phyloP scores from a whole-genome alignment of 2,113 vertebrate species.

The Typhlomys cinereus region DNA sequence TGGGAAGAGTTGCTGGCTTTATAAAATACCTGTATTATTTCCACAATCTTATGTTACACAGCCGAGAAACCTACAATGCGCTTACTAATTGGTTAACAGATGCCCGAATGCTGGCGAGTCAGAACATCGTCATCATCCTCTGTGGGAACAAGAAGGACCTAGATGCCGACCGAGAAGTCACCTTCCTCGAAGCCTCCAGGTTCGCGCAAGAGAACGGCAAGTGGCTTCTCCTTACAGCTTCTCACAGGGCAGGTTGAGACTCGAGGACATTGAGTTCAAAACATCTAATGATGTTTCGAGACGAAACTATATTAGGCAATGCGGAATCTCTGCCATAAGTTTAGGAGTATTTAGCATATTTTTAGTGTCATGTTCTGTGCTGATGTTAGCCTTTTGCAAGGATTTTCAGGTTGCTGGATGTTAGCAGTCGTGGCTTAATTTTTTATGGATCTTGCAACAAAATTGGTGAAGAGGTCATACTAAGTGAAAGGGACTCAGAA shows the following conservation, averaged over 20 bases:
- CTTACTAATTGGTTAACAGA: conserved; percentile 90
- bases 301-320: neutral
- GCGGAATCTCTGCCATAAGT: neutral
- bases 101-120: conserved; percentile 89
- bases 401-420: neutral
- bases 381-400: neutral
- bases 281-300: neutral
- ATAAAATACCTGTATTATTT: conserved; percentile 76
- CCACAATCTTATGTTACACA: conserved; percentile 78
- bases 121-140: conserved; percentile 88
- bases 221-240: conserved; percentile 35
- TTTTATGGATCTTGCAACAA: neutral
- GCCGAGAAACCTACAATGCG: conserved; percentile 90
- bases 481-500: neutral
- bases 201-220: conserved; percentile 90
- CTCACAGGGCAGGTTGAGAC: neutral
- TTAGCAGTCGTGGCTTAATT: neutral
- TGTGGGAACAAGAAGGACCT: conserved; percentile 90
- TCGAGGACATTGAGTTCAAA: neutral
- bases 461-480: neutral
- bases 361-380: neutral
- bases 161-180: conserved; percentile 88
- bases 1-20: conserved; percentile 67
- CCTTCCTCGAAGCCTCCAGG: conserved; percentile 88
- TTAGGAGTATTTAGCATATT: neutral